Conservation (phyloP, 2,888 invertebrate species). For the Mycalesis mineus region DNA sequence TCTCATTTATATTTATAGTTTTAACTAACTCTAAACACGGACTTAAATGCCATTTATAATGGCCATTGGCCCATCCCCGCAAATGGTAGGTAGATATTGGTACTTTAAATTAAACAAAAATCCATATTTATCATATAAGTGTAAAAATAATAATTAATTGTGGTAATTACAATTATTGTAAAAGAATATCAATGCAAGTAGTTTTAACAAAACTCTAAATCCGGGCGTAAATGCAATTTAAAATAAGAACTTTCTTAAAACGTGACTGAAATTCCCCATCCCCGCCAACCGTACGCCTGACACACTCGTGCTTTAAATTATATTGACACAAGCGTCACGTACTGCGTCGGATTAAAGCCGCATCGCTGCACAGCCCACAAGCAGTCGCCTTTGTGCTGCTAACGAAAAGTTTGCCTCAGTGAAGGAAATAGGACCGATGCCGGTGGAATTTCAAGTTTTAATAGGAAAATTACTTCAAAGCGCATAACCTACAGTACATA, state of each 20-base stretch:
- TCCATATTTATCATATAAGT: too few species aligned
- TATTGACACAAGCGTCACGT: slow-evolving; percentile 52
- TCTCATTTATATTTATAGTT: slow-evolving; percentile 4
- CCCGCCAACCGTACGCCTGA: slow-evolving; percentile 26
- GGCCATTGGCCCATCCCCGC: slow-evolving; percentile 18
- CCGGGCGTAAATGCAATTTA: slow-evolving; percentile 24
- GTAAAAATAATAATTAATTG: too few species aligned
- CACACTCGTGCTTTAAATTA: slow-evolving; percentile 32
- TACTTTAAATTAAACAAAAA: slow-evolving; percentile 5
- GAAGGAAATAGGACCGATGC: slow-evolving; percentile 19
- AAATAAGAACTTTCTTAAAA: slow-evolving; percentile 27
- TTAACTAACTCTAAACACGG: slow-evolving; percentile 20
- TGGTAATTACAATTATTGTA: too few species aligned
- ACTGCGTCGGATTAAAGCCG: slow-evolving; percentile 47
- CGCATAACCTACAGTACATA: neutral
- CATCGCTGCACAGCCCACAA: slow-evolving; percentile 23
- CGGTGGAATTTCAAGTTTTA: slow-evolving; percentile 11
- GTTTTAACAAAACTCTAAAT: slow-evolving; percentile 22
- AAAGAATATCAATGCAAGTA: slow-evolving; percentile 8
- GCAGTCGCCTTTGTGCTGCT: slow-evolving; percentile 24
- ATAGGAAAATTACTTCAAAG: slow-evolving; percentile 8
- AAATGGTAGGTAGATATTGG: slow-evolving; percentile 25
- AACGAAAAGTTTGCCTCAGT: slow-evolving; percentile 24
- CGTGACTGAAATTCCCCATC: slow-evolving; percentile 27
- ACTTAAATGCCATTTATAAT: slow-evolving; percentile 23